Base-by-base conservation (phyloP, 2,888 invertebrate genomes). In the Hybos culiciformis region DNA sequence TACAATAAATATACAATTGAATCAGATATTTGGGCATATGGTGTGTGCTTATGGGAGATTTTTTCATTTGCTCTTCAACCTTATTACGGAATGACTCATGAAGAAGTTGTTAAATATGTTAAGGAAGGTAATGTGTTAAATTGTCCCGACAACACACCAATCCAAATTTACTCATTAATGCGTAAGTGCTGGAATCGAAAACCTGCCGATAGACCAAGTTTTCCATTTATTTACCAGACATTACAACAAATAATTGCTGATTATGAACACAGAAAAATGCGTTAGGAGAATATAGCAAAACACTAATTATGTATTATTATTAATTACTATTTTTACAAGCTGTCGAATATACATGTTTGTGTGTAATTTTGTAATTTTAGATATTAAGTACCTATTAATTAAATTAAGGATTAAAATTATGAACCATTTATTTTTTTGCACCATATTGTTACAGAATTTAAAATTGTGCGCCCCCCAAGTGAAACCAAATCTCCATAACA, bases 11-110 rank as follows among this genome's bases (percentile, higher is more conserved):
- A 93, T 66, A 93, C 94, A 12, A 75, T 88, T 48, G 92, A 94
- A 63, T 91, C 93, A 11, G 96, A 96, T 68, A 90, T 96, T 2
- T 96, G 94, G 94, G 93, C 94, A 12, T 96, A 85, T 69, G 96
- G 93, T 41, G 90, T 96, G 15, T 87, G 91, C 58, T 70, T 94
- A 34, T 96, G 94, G 94, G 96, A 96, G 69, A 88, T 94, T 59
- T 94, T 93, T 66, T 87, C 92, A 37, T 94, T 90, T 68, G 93
- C 93, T 19, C 71, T 93, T 48, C 94, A 96, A 66, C 96, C 96
- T 8, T 96, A 96, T 61, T 93, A 90, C 63, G 94, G 93, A 5
- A 85, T 93, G 83, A 92, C 92, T 11, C 94, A 96, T 60, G 93
- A 93, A 63, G 93, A 96, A 70, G 94, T 96, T 24, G 88, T 93